Percentiles rank a stretch among this genome's conserved stretches.
Conservation (phyloP, 2,113 vertebrate species). For the Oryzias celebensis region DNA sequence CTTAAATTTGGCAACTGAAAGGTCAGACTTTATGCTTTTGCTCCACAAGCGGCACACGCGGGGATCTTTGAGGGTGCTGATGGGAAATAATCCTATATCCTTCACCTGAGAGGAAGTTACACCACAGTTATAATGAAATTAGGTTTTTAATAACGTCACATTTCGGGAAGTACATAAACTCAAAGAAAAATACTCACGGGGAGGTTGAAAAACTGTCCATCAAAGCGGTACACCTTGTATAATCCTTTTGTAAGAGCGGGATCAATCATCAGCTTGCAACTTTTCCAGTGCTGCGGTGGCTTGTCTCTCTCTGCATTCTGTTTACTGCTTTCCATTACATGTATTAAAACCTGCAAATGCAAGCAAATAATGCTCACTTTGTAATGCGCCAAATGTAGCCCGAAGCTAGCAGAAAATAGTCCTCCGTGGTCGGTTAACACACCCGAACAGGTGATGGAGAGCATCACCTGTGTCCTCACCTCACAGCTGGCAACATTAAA, state of each 20-base stretch:
- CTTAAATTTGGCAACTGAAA: constrained; percentile 92
- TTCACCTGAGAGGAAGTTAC: constrained; percentile 62
- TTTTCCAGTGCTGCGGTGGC: constrained; percentile 89
- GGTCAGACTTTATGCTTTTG: constrained; percentile 84
- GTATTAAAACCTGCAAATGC: constrained; percentile 81
- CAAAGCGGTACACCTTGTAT: constrained; percentile 94
- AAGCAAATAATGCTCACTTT: constrained; percentile 7
- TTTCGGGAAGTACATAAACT: not conserved
- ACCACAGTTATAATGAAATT: not conserved
- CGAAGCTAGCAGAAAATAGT: constrained; percentile 16
- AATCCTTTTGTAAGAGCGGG: constrained; percentile 89
- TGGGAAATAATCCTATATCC: constrained; percentile 89
- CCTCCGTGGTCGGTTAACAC: constrained; percentile 49
- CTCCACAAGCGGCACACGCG: constrained; percentile 93
- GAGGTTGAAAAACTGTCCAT: constrained; percentile 91
- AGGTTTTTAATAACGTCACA: no score
- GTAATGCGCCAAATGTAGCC: not conserved
- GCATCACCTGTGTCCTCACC: constrained; percentile 58
- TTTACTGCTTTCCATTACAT: constrained; percentile 92
- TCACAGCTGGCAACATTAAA: not conserved
- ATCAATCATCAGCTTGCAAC: constrained; percentile 97
- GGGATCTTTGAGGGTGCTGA: constrained; percentile 89
- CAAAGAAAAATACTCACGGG: constrained; percentile 79
- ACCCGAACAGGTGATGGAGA: constrained; percentile 75
- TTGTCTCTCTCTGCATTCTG: constrained; percentile 83